Evolutionary conservation across 2,113 vertebrate species (phyloP).

Genomic region (Phycodurus eques): DNA sequence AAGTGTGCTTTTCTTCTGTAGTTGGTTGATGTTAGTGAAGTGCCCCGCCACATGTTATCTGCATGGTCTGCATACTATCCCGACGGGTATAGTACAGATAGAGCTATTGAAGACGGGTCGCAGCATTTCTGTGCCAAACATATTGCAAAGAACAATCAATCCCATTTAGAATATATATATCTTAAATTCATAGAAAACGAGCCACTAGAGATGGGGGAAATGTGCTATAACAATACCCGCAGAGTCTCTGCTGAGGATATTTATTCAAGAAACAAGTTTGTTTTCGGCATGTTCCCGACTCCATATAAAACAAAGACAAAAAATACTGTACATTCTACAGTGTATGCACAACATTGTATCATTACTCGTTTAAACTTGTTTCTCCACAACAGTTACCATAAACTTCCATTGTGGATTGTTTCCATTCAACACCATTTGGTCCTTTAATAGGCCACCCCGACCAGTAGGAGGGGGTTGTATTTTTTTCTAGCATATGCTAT

Average conservation of each 20-base stretch:
- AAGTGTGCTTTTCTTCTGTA: conserved; percentile 31
- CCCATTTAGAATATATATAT: conserved; percentile 70
- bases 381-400: not conserved
- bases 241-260: conserved; percentile 22
- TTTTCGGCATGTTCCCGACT: not conserved
- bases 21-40: conserved; percentile 48
- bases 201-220: conserved; percentile 63
- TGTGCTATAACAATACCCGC: conserved; percentile 40
- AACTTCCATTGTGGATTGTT: not conserved
- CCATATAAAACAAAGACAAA: not conserved
- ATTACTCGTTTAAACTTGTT: not conserved
- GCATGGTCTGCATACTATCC: conserved; percentile 35
- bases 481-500: conserved; percentile 55
- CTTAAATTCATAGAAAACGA: conserved; percentile 62
- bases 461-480: conserved; percentile 34
- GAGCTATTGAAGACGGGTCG: conserved; percentile 62
- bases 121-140: conserved; percentile 56
- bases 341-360: not conserved
- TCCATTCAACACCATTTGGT: conserved; percentile 6
- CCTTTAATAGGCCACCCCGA: conserved; percentile 47
- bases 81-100: conserved; percentile 55
- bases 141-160: conserved; percentile 66
- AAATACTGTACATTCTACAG: not conserved
- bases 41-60: conserved; percentile 45
- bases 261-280: not conserved